Base-by-base conservation (phyloP, 2,113 vertebrate genomes). In the Acrocephalus kingi region DNA sequence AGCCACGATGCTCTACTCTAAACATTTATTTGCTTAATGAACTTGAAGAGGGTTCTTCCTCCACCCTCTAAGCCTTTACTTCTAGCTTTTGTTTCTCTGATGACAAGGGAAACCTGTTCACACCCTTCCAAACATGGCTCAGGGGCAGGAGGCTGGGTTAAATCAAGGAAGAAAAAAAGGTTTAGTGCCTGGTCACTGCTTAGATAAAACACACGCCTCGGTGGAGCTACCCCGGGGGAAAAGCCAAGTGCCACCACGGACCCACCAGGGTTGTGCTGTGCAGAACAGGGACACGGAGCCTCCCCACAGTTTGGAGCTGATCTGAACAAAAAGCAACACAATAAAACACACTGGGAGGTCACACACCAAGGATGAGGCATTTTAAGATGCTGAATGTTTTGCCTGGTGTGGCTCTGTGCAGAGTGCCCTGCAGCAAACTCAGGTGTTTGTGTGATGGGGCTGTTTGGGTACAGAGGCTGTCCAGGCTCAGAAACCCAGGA, bases 331-430 rank as follows among this genome's bases (percentile, higher is more conserved):
- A 15, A 15, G 5, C 20, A 81, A n/a, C 33, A 51, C 35, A 6
- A 12, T 2, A 51, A 35, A 56, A 63, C 23, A 9, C 2, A 11
- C 27, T 49, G 46, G 52, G 43, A 75, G 54, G 27, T 37, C 61
- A 8, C 74, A 19, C 0, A 9, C 3, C 4, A 5, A 76, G 35
- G 58, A 35, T 2, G 0, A 3, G 45, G 27, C 4, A 4, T 22
- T 49, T 55, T 2, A 10, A 31, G 63, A 8, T 4, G 7, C 39
- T 52, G 72, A 28, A 12, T 4, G 4, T 21, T 82, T 19, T 55
- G 30, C 20, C 62, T 22, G 28, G 7, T n/a, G 7, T 24, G 27
- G 46, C 12, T 61, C 14, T 2, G 4, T 1, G 35, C 20, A 1
- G 28, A 81, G 41, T 10, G 9, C 45, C 43, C n/a, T 9, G 28